phyloP scores from a whole-genome alignment of 2,113 vertebrate species.

The Tachysurus vachellii region DNA sequence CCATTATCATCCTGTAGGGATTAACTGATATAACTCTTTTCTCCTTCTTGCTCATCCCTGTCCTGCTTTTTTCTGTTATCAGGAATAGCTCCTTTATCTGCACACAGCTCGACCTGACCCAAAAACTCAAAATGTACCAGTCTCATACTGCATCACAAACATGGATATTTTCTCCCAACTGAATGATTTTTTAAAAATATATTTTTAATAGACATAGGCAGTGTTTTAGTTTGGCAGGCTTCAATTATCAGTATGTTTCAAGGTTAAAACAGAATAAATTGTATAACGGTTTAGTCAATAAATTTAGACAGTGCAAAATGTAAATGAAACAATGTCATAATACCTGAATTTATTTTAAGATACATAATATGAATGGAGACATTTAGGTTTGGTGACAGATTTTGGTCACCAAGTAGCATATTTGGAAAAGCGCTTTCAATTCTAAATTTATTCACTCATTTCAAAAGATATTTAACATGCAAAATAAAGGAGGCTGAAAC shows the following conservation, averaged over 20 bases:
- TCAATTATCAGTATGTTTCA: background rate
- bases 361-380: background rate
- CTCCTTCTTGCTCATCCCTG: background rate
- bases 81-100: conserved; percentile 42
- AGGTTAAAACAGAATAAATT: background rate
- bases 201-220: background rate
- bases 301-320: too few relatives aligned
- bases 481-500: background rate
- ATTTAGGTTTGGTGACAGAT: background rate
- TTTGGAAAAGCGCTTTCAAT: background rate
- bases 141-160: background rate
- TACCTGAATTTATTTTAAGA: background rate
- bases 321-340: background rate
- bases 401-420: background rate
- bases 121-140: conserved; percentile 36
- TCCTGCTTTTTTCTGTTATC: conserved; percentile 37
- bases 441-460: background rate
- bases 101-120: conserved; percentile 47
- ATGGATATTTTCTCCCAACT: background rate
- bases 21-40: conserved; percentile 59
- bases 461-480: background rate
- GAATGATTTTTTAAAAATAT: background rate
- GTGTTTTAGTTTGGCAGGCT: background rate
- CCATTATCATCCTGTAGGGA: conserved; percentile 62
- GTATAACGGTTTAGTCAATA: background rate